Evolutionary conservation across 2,113 vertebrate genomes (phyloP), one percentile per base, ranked within the genome.

Genomic region (Diadophis punctatus): DNA sequence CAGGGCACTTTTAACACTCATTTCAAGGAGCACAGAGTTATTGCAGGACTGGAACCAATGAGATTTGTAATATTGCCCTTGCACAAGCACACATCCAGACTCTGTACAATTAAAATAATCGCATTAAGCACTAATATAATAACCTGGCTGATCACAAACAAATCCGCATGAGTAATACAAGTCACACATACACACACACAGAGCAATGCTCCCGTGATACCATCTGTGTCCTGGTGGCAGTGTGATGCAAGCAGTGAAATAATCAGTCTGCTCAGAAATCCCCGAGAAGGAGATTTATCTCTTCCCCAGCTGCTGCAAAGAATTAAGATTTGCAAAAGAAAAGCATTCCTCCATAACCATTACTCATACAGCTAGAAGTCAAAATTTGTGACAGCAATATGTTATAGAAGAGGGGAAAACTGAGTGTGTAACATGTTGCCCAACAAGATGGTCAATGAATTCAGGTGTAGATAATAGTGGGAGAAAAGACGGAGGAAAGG

Each of bases 361-460:
- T 93, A 97, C 86, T 94, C 95, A 86, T 39, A 88, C 2, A 90
- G 34, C 95, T 91, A 93, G 94, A 96, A 95, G 93, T 60, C 8
- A 55, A 94, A 87, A 91, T 91, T 94, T 51, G 3, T 52, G 1
- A 52, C 22, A 91, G 27, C 34, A 89, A 20, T 56, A 56, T 23
- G 3, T 0, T 91, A 43, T 55, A 43, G 30, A 25, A 39, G 8
- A 46, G 30, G 39, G 63, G 30, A 23, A 9, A 30, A 48, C 8
- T 94, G 53, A 94, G 49, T 94, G 94, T 93, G 92, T 80, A 80
- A 80, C 18, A 43, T 39, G 18, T 80, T 80, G 74, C 20, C 18
- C 34, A 80, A 80, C 74, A 80, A 22, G 34, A 43, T 43, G 34
- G 18, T 43, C 74, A 43, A 22, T 80, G 18, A 43, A 43, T 80